Percentiles rank a stretch among this genome's conserved stretches.
phyloP scores from a whole-genome alignment of 2,113 vertebrate species.

The Telmatochromis sp. region DNA sequence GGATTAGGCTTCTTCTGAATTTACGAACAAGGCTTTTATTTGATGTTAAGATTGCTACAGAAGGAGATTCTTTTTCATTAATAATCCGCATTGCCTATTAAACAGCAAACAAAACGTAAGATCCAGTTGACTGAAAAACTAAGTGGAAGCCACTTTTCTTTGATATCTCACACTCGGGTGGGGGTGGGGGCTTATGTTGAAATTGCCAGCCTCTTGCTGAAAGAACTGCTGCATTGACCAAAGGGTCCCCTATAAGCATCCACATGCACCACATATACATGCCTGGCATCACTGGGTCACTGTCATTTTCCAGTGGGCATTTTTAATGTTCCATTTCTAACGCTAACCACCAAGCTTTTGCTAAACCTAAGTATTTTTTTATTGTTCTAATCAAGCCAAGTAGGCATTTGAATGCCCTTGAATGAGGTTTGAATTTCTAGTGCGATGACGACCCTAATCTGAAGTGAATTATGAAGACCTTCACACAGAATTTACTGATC shows the following conservation, averaged over 20 bases:
- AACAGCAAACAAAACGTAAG: background rate
- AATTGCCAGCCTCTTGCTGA: background rate
- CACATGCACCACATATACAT: background rate
- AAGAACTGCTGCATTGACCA: background rate
- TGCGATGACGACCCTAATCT: background rate
- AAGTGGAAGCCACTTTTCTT: background rate
- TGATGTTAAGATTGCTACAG: background rate
- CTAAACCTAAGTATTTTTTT: background rate
- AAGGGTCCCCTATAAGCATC: background rate
- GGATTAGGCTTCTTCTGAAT: background rate
- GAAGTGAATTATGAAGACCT: background rate
- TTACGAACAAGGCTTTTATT: background rate
- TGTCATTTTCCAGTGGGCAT: background rate
- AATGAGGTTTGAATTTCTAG: background rate
- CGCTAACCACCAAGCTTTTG: background rate
- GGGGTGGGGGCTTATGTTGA: background rate
- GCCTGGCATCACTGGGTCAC: background rate
- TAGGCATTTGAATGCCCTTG: background rate
- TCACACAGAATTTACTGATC: background rate
- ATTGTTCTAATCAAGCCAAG: background rate
- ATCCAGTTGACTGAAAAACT: background rate
- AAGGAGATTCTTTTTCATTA: background rate
- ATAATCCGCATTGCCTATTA: background rate
- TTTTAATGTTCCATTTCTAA: accelerated
- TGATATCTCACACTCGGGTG: background rate